These are phyloP conservation scores for Antheraea mylitta DNA, from an alignment of 1,140 invertebrate genomes.

Conservation along the genomic window DNA sequence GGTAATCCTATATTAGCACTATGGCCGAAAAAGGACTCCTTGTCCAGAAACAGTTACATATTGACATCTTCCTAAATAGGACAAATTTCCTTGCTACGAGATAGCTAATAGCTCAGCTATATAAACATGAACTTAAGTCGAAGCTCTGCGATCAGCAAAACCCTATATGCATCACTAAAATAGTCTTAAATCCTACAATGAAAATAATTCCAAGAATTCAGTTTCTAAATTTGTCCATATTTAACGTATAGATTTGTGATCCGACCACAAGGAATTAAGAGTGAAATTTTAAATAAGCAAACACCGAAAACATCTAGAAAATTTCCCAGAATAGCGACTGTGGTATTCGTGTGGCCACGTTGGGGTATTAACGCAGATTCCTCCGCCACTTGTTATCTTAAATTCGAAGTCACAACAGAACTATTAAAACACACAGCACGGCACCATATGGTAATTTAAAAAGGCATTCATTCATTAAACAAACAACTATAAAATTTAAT, in stretches of 20 bases:
- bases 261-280: not conserved
- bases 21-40: too few species aligned
- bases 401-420: conserved; percentile 13
- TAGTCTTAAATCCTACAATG: too few species aligned
- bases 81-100: too few species aligned
- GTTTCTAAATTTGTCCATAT: not conserved
- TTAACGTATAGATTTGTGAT: not conserved
- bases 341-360: not conserved
- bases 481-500: conserved; percentile 71
- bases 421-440: conserved; percentile 19
- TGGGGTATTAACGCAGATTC: not conserved
- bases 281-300: not conserved
- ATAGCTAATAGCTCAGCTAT: too few species aligned
- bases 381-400: not conserved
- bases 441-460: conserved; percentile 65
- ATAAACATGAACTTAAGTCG: too few species aligned
- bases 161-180: too few species aligned
- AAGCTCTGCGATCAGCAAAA: too few species aligned
- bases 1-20: too few species aligned
- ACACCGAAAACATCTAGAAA: not conserved
- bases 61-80: too few species aligned
- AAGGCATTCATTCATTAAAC: conserved; percentile 71
- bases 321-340: not conserved
- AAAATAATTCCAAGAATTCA: not conserved
- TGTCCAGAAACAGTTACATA: too few species aligned